Percentiles rank a stretch among this genome's conserved stretches.
phyloP scores from a whole-genome alignment of 2,888 invertebrate species.

The Leptinotarsa rubiginosa region DNA sequence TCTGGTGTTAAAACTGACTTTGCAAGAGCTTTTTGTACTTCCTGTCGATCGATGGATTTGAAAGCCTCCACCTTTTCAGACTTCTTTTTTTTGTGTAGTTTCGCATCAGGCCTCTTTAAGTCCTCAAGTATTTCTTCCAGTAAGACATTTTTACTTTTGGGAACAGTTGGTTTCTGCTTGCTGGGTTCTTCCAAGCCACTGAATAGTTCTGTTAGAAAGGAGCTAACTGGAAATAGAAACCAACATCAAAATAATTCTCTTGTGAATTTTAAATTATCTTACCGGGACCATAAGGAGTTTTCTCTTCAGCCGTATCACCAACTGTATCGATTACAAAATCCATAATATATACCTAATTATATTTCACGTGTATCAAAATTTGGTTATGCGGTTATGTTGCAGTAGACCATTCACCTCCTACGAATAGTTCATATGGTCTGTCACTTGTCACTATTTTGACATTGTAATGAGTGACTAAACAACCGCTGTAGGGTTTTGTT shows the following conservation, averaged over 20 bases:
- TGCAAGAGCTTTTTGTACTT: constrained; percentile 72
- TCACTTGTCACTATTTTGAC: too few relatives aligned
- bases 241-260: not conserved
- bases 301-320: constrained; percentile 57
- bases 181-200: constrained; percentile 14
- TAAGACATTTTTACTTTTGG: constrained; percentile 29
- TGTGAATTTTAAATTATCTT: not conserved
- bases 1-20: constrained; percentile 75
- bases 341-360: constrained; percentile 61
- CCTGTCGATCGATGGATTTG: constrained; percentile 53
- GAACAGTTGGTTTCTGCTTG: constrained; percentile 11
- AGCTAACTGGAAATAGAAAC: constrained; percentile 12
- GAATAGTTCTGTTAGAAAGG: constrained; percentile 23
- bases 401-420: too few relatives aligned
- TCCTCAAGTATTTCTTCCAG: constrained; percentile 38
- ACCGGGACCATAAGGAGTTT: constrained; percentile 8
- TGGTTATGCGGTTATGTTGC: too few relatives aligned
- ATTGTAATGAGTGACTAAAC: too few relatives aligned
- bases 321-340: constrained; percentile 72
- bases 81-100: constrained; percentile 53
- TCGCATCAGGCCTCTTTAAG: constrained; percentile 49
- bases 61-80: constrained; percentile 57
- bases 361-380: too few relatives aligned
- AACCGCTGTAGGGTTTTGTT: too few relatives aligned
- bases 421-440: too few relatives aligned